Conservation (phyloP, 2,113 vertebrate species). For the Phalacrocorax pelagicus region DNA sequence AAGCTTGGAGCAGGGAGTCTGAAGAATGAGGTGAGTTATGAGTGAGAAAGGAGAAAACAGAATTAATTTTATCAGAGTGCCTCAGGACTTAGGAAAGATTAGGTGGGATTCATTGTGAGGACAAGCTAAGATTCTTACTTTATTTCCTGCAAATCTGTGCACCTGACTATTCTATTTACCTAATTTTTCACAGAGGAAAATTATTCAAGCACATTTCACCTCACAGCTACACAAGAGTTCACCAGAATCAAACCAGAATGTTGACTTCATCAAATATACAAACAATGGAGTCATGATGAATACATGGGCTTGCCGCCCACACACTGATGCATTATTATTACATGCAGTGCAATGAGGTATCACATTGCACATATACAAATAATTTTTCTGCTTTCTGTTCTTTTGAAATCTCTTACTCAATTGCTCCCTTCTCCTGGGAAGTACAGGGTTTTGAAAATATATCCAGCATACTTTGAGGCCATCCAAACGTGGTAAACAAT, state of each 20-base stretch:
- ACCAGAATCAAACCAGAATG: not conserved
- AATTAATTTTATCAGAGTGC: not conserved
- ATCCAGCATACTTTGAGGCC: slow-evolving; percentile 3
- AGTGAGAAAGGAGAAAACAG: not conserved
- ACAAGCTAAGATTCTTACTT: not conserved
- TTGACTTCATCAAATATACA: not conserved
- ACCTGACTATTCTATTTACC: not conserved
- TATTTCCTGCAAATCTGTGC: not conserved
- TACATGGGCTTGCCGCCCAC: not conserved
- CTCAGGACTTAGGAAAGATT: not conserved
- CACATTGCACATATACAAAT: not conserved
- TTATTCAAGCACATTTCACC: not conserved
- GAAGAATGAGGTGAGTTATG: not conserved
- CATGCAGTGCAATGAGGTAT: not conserved
- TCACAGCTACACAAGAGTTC: not conserved
- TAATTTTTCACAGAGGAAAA: not conserved
- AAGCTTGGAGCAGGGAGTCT: not conserved
- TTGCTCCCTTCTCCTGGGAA: slow-evolving; percentile 24
- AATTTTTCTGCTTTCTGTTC: not conserved
- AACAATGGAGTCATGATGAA: not conserved
- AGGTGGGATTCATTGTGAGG: not conserved
- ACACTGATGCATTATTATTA: not conserved
- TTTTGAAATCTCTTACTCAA: not conserved
- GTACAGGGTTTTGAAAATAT: not conserved
- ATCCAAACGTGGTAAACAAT: slow-evolving; percentile 6